A percentile compares a stretch with the other conserved stretches of the same genome.
These are phyloP conservation scores for Nephrotoma appendiculata DNA, from an alignment of 2,888 invertebrate genomes.

Conservation along the genomic window DNA sequence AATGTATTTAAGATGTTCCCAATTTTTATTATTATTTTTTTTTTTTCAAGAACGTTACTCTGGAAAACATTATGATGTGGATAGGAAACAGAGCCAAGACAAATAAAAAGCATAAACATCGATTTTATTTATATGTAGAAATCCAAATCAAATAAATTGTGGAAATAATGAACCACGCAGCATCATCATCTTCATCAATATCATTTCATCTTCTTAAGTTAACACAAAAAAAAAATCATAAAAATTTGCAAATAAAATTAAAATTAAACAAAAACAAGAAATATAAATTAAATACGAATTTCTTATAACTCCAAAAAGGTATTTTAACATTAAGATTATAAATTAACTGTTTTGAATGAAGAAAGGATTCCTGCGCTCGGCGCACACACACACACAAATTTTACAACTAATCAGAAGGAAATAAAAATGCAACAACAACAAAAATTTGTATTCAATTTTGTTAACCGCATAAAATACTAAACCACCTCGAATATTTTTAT, in stretches of 20 bases:
- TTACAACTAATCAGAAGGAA: background rate
- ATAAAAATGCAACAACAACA: background rate
- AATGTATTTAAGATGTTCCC: background rate
- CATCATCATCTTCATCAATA: too few species aligned
- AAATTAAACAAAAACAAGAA: background rate
- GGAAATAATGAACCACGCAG: background rate
- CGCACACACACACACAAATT: background rate
- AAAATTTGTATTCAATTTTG: background rate
- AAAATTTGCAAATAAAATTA: background rate
- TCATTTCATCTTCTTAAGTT: background rate
- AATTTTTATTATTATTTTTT: background rate
- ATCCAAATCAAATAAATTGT: background rate
- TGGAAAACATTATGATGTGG: background rate
- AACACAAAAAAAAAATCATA: background rate
- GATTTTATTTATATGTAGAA: background rate
- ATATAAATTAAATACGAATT: background rate
- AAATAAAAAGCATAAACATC: background rate
- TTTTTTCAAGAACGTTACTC: background rate
- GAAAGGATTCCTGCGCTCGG: background rate
- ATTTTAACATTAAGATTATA: background rate
- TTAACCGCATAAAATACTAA: background rate
- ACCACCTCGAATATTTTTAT: background rate
- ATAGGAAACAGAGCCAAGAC: background rate
- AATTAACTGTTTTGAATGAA: background rate
- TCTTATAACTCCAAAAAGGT: background rate